Evolutionary conservation across 2,113 vertebrate species (phyloP).

Genomic region (Formicarius rufipectus): DNA sequence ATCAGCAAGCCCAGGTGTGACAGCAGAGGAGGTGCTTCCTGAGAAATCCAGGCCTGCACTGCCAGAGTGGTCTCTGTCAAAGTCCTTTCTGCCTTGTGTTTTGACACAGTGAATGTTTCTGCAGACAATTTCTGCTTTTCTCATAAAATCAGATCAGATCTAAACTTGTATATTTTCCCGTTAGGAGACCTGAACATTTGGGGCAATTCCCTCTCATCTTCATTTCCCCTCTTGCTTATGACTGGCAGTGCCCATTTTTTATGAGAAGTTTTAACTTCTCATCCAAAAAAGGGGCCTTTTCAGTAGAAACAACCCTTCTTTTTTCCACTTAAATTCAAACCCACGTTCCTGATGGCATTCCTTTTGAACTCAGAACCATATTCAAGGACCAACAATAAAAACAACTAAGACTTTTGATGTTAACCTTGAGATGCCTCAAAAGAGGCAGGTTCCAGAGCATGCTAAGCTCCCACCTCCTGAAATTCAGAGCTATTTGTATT

Average conservation of each 20-base stretch:
- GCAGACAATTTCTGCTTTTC: background rate
- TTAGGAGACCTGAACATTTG: background rate
- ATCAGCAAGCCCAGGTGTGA: background rate
- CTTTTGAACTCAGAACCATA: background rate
- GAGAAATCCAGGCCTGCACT: background rate
- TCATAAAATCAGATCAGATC: background rate
- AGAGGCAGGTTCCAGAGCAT: background rate
- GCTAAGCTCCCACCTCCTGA: background rate
- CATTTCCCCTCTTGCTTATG: background rate
- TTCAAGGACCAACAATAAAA: background rate
- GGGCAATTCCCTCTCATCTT: background rate
- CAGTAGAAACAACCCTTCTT: background rate
- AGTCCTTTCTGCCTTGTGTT: background rate
- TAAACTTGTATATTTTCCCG: background rate
- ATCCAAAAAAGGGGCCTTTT: background rate
- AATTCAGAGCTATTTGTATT: background rate
- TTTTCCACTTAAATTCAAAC: background rate
- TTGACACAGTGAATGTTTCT: background rate
- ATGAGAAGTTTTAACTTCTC: background rate
- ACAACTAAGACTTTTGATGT: accelerated
- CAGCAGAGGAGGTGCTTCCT: background rate
- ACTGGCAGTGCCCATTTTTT: background rate
- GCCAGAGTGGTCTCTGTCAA: background rate
- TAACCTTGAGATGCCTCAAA: background rate
- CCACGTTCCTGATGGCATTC: background rate